Evolutionary conservation across 2,888 invertebrate genomes (phyloP).

Genomic region (Ctenicera cuprea): DNA sequence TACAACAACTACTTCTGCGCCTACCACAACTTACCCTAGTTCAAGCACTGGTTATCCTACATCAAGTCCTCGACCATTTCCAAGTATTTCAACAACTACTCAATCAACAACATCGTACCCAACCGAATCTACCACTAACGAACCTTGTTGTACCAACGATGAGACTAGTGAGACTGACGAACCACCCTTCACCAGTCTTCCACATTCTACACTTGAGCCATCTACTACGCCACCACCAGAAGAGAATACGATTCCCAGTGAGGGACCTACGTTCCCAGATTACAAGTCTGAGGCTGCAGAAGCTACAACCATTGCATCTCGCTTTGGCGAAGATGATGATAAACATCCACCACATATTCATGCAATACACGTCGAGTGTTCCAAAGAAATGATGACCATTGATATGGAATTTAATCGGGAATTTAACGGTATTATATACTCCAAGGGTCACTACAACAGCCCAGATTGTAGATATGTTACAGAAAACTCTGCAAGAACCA

Average conservation of each 20-base stretch:
- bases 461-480: slow-evolving; percentile 84
- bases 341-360: slow-evolving; percentile 87
- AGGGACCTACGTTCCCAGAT: slow-evolving; percentile 47
- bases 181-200: slow-evolving; percentile 25
- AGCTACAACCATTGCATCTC: slow-evolving; percentile 29
- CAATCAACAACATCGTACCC: slow-evolving; percentile 24
- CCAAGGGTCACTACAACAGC: slow-evolving; percentile 83
- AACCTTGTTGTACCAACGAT: neutral
- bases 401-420: slow-evolving; percentile 85
- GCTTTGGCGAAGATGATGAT: slow-evolving; percentile 73
- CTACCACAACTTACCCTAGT: slow-evolving; percentile 45
- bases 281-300: slow-evolving; percentile 48
- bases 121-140: neutral
- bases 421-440: slow-evolving; percentile 88
- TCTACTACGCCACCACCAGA: slow-evolving; percentile 53
- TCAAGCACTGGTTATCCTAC: slow-evolving; percentile 44
- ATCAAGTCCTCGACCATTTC: slow-evolving; percentile 52
- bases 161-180: neutral
- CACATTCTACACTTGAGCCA: neutral
- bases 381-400: slow-evolving; percentile 89
- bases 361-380: slow-evolving; percentile 84
- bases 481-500: slow-evolving; percentile 81
- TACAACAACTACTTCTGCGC: slow-evolving; percentile 42
- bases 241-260: slow-evolving; percentile 55
- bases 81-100: slow-evolving; percentile 34